phyloP scores from a whole-genome alignment of 2,113 vertebrate genomes.

The Oryzias curvinotus region DNA sequence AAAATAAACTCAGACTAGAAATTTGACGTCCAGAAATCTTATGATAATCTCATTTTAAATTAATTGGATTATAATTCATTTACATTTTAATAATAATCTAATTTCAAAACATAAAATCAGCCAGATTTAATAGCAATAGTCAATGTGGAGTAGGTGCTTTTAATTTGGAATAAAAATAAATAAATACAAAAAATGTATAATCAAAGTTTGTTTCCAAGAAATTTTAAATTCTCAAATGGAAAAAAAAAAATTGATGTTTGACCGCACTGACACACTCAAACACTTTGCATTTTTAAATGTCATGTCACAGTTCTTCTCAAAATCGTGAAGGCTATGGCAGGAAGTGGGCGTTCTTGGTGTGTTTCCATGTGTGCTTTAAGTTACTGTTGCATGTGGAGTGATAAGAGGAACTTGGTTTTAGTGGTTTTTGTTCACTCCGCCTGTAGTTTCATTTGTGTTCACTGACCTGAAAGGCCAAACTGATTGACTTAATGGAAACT shows the following conservation, averaged over 20 bases:
- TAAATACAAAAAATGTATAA: no score
- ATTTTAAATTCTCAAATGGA: conserved; percentile 1
- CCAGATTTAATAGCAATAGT: no score
- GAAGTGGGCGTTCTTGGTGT: conserved; percentile 42
- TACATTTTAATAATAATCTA: no score
- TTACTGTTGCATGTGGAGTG: conserved; percentile 3
- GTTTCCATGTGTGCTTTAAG: conserved; percentile 13
- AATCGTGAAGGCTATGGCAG: conserved; percentile 26
- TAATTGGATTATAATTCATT: no score
- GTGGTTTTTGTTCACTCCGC: conserved; percentile 41
- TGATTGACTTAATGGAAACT: not conserved
- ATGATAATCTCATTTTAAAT: no score
- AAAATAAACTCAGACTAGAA: no score
- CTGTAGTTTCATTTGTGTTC: conserved; percentile 62
- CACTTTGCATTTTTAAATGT: conserved; percentile 27
- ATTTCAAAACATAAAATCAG: no score
- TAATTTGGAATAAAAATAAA: no score
- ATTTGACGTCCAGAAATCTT: no score
- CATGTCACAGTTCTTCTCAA: conserved; percentile 30
- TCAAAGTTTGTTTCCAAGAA: no score
- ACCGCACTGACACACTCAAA: conserved; percentile 6
- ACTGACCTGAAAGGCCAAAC: conserved; percentile 50
- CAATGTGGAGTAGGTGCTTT: no score
- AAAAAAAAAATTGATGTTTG: not conserved
- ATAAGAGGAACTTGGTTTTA: conserved; percentile 41